A percentile compares a stretch with the other conserved stretches of the same genome.
Evolutionary conservation across 2,797 vertebrate genomes (phyloP).

Genomic region (Sebastes ruberrimus): DNA sequence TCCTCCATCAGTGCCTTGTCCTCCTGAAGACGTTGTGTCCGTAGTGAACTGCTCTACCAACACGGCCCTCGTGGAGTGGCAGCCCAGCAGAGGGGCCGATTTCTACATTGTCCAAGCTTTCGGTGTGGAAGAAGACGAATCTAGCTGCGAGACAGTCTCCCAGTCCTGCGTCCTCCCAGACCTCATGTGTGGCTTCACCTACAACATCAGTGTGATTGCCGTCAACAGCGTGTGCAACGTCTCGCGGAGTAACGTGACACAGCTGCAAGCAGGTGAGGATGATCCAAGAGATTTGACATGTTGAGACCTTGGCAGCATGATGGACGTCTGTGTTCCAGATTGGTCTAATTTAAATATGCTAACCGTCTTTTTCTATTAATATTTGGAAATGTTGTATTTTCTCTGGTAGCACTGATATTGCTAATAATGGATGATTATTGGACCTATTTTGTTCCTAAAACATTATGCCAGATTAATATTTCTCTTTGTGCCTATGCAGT

Average conservation of each 20-base stretch:
- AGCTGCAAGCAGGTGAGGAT: slow-evolving; percentile 73
- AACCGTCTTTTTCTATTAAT: not conserved
- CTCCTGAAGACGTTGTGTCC: slow-evolving; percentile 60
- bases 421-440: not conserved
- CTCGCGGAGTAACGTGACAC: slow-evolving; percentile 49
- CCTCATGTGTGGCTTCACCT: slow-evolving; percentile 78
- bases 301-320: not conserved
- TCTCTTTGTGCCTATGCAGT: slow-evolving; percentile 54
- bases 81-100: slow-evolving; percentile 62
- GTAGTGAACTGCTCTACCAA: slow-evolving; percentile 68
- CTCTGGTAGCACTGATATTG: not conserved
- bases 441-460: not conserved
- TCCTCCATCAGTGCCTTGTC: slow-evolving; percentile 77
- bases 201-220: slow-evolving; percentile 79
- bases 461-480: not conserved
- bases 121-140: slow-evolving; percentile 51
- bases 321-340: not conserved
- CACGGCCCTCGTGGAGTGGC: slow-evolving; percentile 74
- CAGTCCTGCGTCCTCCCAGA: slow-evolving; percentile 71
- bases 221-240: slow-evolving; percentile 73
- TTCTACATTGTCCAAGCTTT: slow-evolving; percentile 74
- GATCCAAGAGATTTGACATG: not conserved
- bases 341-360: not conserved
- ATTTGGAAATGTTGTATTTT: not conserved
- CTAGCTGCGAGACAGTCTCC: slow-evolving; percentile 65